Conservation (phyloP, 2,888 invertebrate species). For the Folsomia candida region DNA sequence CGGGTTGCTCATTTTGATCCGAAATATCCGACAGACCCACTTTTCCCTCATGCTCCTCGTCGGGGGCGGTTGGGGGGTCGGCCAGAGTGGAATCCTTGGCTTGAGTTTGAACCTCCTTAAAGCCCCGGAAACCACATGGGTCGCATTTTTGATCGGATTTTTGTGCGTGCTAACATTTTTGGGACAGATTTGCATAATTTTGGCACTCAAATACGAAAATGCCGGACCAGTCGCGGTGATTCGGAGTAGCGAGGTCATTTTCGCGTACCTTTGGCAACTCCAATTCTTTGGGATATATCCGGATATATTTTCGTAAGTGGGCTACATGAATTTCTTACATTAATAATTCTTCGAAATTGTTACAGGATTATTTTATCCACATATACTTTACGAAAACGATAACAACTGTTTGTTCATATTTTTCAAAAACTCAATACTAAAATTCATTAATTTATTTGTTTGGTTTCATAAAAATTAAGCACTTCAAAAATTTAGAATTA, state of each 20-base stretch:
- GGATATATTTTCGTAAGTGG: constrained; percentile 33
- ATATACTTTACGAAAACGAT: no score
- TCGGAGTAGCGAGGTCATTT: constrained; percentile 38
- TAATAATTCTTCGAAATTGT: no score
- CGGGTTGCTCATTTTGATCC: constrained; percentile 35
- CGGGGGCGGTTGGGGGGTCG: constrained; percentile 38
- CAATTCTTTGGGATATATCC: constrained; percentile 37
- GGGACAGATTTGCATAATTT: constrained; percentile 40
- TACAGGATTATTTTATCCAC: no score
- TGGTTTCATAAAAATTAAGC: no score
- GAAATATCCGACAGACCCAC: constrained; percentile 39
- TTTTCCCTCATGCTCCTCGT: constrained; percentile 35
- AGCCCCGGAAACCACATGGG: constrained; percentile 26
- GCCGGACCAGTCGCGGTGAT: constrained; percentile 40
- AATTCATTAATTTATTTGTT: no score
- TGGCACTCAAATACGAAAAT: constrained; percentile 41
- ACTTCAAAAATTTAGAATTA: no score
- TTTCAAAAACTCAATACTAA: no score
- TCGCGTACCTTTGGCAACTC: constrained; percentile 43
- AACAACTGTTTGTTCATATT: no score
- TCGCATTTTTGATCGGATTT: constrained; percentile 29
- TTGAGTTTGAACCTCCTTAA: constrained; percentile 25
- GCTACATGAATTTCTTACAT: no score
- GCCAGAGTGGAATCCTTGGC: constrained; percentile 31
- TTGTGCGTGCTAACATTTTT: constrained; percentile 34